Conservation (phyloP, 2,113 vertebrate genomes). For the Gulo gulo region DNA sequence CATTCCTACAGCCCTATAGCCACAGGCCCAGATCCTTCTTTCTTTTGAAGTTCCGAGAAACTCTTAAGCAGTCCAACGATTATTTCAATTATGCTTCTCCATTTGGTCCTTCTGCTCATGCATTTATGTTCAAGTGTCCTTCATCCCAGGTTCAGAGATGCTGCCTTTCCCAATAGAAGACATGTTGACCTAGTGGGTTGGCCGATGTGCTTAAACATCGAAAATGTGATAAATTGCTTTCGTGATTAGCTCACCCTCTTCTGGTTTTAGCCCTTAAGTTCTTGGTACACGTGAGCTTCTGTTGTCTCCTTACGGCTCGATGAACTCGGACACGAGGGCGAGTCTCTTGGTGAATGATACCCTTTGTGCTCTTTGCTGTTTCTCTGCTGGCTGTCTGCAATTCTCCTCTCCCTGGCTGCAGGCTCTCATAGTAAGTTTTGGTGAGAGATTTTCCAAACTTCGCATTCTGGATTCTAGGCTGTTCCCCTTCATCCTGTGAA, state of each 20-base stretch:
- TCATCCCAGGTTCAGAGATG: conserved; percentile 72
- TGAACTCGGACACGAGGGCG: conserved; percentile 5
- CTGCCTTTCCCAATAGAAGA: conserved; percentile 53
- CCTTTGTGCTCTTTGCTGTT: conserved; percentile 53
- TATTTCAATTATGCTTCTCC: conserved; percentile 20
- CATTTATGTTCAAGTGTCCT: conserved; percentile 67
- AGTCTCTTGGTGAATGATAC: conserved; percentile 18
- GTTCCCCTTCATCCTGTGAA: conserved; percentile 63
- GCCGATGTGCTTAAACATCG: background rate
- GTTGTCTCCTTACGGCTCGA: conserved; percentile 22
- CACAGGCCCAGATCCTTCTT: conserved; percentile 13
- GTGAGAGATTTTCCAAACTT: conserved; percentile 24
- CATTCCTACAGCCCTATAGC: background rate
- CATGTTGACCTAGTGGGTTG: background rate
- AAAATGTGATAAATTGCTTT: conserved; percentile 41
- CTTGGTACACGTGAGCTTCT: conserved; percentile 30
- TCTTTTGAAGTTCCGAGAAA: conserved; percentile 17
- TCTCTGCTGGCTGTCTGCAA: conserved; percentile 56
- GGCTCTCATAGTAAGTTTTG: conserved; percentile 48
- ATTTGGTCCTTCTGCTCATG: conserved; percentile 33
- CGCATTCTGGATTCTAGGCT: conserved; percentile 33
- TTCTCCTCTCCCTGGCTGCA: conserved; percentile 36
- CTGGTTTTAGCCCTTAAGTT: conserved; percentile 4
- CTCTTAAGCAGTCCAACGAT: conserved; percentile 46
- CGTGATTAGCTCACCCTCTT: conserved; percentile 17